These are phyloP conservation scores for Scaptomyza montana DNA, from an alignment of 1,140 invertebrate species.

Conservation along the genomic window DNA sequence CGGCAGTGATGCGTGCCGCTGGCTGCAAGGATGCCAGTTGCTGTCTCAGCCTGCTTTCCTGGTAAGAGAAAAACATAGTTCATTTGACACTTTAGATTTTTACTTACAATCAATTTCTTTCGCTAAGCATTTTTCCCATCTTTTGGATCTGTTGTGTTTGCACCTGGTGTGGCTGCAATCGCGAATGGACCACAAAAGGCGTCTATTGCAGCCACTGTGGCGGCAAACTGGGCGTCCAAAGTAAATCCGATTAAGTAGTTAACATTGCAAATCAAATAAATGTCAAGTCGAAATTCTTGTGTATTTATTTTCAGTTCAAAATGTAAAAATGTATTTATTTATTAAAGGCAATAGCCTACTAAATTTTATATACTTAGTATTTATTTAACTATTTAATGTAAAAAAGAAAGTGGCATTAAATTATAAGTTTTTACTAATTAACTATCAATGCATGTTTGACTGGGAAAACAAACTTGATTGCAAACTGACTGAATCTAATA, in stretches of 20 bases:
- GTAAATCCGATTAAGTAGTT: constrained; percentile 51
- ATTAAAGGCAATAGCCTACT: not conserved
- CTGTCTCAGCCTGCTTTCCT: constrained; percentile 71
- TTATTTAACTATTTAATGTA: no score
- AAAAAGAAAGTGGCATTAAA: no score
- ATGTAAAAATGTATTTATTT: not conserved
- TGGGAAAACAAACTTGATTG: no score
- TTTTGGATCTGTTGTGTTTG: constrained; percentile 79
- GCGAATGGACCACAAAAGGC: constrained; percentile 79
- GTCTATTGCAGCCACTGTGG: constrained; percentile 76
- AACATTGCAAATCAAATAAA: not conserved
- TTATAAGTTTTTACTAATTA: no score
- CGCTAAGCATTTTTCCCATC: constrained; percentile 67
- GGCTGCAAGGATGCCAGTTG: constrained; percentile 71
- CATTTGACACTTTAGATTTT: not conserved
- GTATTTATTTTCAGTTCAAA: not conserved
- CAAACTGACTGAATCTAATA: no score
- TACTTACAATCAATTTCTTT: not conserved
- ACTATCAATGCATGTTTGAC: no score
- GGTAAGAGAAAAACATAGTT: constrained; percentile 43
- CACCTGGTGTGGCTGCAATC: constrained; percentile 80
- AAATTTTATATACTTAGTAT: no score
- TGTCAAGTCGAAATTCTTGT: not conserved
- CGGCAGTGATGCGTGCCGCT: constrained; percentile 76
- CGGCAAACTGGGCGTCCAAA: constrained; percentile 76